Base-by-base conservation (phyloP, 2,888 invertebrate species). In the Agelastica alni region DNA sequence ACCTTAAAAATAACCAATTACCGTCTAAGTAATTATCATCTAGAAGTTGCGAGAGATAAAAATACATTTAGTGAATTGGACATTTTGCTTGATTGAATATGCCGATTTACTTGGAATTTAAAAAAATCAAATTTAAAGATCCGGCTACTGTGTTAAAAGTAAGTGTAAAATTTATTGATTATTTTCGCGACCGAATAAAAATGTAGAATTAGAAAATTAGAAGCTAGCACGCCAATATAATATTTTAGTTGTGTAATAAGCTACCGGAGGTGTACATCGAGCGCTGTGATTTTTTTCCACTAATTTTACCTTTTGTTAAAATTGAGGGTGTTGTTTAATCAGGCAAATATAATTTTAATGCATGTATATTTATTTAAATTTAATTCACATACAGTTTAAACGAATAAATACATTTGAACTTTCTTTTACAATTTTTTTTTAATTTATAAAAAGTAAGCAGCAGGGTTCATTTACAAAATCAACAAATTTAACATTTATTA, bases 111-210 rank as follows among this genome's bases (percentile, higher is more conserved):
- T 39, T 39, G 10, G 37, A 39, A 20, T 18, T 39, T 9, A 20
- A 12, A 12, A 39, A 39, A 20, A 39, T 39, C 13, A 39, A 39
- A 18, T 39, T 39, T 39, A 39, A 20, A 20, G 37, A 39, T 20
- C 37, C 37, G 5, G 20, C 37, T 17, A 39, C 37, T 18, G 20
- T 39, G 20, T 20, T 39, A 12, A 39, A 39, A 12, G 37, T 39
- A 7, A 39, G 37, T 39, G 9, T 26, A 9, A 34, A 9, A 3
- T 6, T n/a, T 36, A 39, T 39, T 20, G 37, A 39, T 39, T 39
- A 18, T 39, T 39, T 39, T 39, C 37, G 37, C 20, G 18, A 39
- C 18, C 3, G 9, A 39, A 20, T 10, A 3, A 20, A 39, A 5
- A 12, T n/a, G 20, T n/a, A 26, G 26, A 26, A 9, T 26, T 26